Conservation (phyloP, 2,113 vertebrate species). For the Trachemys scripta region DNA sequence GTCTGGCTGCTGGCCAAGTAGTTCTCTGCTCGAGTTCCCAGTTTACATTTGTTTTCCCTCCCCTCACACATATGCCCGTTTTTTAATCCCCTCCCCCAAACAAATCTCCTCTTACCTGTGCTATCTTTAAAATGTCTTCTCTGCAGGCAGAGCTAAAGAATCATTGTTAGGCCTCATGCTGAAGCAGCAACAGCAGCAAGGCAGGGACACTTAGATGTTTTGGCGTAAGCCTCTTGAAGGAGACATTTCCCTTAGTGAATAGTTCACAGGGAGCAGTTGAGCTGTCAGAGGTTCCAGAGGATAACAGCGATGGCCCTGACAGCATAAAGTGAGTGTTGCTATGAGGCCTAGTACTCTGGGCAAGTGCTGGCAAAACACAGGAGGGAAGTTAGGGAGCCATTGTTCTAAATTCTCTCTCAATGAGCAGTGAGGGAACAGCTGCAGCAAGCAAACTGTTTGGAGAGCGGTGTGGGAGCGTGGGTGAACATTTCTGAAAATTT, state of each 20-base stretch:
- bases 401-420: not conserved
- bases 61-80: not conserved
- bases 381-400: not conserved
- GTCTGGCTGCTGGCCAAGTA: not conserved
- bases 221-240: not conserved
- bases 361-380: not conserved
- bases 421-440: not conserved
- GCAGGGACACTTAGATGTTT: not conserved
- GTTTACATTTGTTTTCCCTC: not conserved
- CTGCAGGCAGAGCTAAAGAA: not conserved
- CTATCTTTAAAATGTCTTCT: not conserved
- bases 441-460: not conserved
- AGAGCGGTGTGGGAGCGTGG: not conserved
- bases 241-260: not conserved
- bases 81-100: not conserved
- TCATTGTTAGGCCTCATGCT: not conserved
- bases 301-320: not conserved
- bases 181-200: not conserved
- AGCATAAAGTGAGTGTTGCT: not conserved
- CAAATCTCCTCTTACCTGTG: not conserved
- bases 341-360: not conserved
- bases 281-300: not conserved
- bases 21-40: not conserved
- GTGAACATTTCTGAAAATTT: slow-evolving; percentile 1
- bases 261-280: not conserved